phyloP scores from a whole-genome alignment of 2,797 vertebrate genomes.

The Myiothlypis coronata region DNA sequence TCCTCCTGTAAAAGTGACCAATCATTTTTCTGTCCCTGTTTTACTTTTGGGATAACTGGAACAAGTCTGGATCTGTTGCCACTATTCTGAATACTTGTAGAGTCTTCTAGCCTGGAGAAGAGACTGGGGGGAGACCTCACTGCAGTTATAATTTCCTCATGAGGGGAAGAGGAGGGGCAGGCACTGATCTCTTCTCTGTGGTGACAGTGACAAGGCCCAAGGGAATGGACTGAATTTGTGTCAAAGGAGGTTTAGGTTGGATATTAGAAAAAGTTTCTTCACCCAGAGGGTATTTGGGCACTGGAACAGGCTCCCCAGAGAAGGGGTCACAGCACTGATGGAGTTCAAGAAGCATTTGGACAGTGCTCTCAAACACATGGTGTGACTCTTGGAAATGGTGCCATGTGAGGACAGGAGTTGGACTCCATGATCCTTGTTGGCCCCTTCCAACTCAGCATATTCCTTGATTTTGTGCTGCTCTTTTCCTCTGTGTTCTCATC shows the following conservation, averaged over 20 bases:
- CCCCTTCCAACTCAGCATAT: background rate
- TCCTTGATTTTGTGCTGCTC: background rate
- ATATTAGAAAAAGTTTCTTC: background rate
- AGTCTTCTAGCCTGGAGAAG: background rate
- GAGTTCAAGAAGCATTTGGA: accelerated
- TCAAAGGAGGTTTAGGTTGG: background rate
- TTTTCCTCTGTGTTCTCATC: background rate
- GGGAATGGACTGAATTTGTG: background rate
- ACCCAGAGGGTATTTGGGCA: accelerated
- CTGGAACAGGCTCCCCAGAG: background rate
- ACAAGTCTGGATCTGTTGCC: background rate
- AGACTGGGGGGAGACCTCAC: background rate
- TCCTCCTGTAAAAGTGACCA: background rate
- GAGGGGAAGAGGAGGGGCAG: background rate
- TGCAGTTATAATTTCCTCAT: background rate
- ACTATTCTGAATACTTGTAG: background rate
- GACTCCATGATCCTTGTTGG: background rate
- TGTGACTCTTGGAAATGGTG: background rate
- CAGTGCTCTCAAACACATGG: accelerated
- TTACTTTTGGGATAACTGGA: background rate
- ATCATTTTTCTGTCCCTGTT: background rate
- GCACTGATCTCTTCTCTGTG: background rate
- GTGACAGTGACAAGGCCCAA: accelerated
- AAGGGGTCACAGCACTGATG: background rate
- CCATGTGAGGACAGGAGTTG: accelerated